Conservation (phyloP, 2,113 vertebrate species). For the Climacteris rufus region DNA sequence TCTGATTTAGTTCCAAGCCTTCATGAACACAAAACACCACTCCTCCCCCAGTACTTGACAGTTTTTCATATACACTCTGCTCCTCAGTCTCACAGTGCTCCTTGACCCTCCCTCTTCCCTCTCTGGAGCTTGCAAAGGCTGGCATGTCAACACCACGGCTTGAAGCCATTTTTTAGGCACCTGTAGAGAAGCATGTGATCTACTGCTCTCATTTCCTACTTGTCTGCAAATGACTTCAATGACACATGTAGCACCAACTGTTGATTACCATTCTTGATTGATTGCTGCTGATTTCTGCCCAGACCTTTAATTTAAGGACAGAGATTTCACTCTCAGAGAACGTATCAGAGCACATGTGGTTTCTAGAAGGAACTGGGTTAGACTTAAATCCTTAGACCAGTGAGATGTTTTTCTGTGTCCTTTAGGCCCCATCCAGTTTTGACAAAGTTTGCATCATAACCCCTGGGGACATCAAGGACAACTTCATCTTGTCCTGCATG, state of each 20-base stretch:
- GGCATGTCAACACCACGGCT: accelerated
- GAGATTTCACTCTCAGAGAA: background rate
- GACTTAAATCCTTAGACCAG: background rate
- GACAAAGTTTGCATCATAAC: background rate
- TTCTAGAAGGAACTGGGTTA: background rate
- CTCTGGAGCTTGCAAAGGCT: background rate
- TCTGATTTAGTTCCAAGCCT: background rate
- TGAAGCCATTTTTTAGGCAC: background rate
- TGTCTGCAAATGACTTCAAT: background rate
- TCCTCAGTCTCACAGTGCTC: background rate
- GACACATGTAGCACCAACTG: background rate
- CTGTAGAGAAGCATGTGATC: background rate
- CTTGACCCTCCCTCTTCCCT: background rate
- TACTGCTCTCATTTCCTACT: background rate
- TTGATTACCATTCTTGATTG: background rate
- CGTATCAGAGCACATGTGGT: background rate
- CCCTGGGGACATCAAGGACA: background rate
- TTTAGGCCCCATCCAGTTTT: background rate
- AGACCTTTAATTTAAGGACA: background rate
- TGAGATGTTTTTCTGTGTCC: background rate
- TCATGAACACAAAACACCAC: background rate
- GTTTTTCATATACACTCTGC: background rate
- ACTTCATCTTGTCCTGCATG: background rate
- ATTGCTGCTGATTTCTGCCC: background rate
- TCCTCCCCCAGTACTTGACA: background rate